Base-by-base conservation (phyloP, 2,797 vertebrate species). In the Sus cebifrons region DNA sequence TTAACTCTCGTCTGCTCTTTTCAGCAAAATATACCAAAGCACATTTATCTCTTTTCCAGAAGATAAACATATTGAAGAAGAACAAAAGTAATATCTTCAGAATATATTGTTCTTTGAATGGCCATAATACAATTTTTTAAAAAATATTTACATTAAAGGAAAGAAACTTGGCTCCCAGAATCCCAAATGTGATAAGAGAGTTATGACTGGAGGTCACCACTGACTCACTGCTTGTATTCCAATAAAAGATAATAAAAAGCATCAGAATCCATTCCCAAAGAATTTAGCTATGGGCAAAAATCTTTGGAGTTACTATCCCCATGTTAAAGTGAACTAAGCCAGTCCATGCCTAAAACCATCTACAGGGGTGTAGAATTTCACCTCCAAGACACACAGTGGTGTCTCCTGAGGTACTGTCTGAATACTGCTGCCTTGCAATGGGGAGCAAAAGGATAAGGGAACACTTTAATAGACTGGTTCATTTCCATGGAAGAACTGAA, bases 31-130 rank as follows among this genome's bases (percentile, higher is more conserved):
- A 56, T n/a, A n/a, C 56, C 13, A 84, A 90, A 6, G 58, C 17
- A 40, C 4, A 3, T n/a, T 4, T 74, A 18, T 20, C n/a, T 75
- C 44, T 74, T 71, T 75, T 92, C 18, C 7, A 20, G 32, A 94
- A 90, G 62, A 71, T 73, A 68, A 88, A 52, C 15, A 65, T 8
- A 32, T 1, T 10, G 56, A 85, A 2, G 75, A 83, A 83, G 17
- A n/a, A 65, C 20, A 83, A 64, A 82, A 83, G 23, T 3, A 56
- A 6, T 44, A 89, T 29, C 25, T 64, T 95, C 18, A 84, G 49
- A 85, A 90, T 84, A 62, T 64, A 52, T 85, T 93, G 21, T 29
- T 75, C 25, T 87, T 71, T 73, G 52, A 87, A 11, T 21, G 23
- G 9, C 14, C 91, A 15, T 82, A 82, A 68, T 70, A 8, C 1